phyloP scores from a whole-genome alignment of 2,113 vertebrate genomes.

The Petromus typicus region DNA sequence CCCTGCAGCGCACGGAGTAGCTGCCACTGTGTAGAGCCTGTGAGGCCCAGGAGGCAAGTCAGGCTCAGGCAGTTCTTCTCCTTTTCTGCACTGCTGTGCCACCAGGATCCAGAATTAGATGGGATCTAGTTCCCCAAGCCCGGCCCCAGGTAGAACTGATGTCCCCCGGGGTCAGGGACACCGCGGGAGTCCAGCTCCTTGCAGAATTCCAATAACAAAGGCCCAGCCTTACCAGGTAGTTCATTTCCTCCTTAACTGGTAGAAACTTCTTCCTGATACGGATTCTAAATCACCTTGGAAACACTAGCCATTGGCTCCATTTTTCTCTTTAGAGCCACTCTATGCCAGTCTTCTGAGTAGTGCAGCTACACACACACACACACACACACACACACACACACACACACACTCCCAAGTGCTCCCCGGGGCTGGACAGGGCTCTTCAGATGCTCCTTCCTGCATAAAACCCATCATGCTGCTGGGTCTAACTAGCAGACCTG shows the following conservation, averaged over 20 bases:
- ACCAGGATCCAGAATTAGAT: not conserved
- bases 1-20: not conserved
- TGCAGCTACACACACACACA: not conserved
- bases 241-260: not conserved
- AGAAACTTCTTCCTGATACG: not conserved
- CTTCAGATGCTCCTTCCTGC: not conserved
- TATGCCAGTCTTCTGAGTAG: not conserved
- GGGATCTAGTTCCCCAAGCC: not conserved
- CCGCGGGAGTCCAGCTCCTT: not conserved
- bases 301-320: not conserved
- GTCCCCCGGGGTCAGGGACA: too few species aligned
- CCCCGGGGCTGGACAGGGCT: not conserved
- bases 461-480: not conserved
- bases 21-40: constrained; percentile 6
- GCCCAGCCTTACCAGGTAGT: not conserved
- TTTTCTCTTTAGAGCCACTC: not conserved
- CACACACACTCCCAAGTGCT: not conserved
- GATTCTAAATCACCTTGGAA: constrained; percentile 6
- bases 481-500: not conserved
- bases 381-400: not conserved
- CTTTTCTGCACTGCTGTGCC: not conserved
- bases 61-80: not conserved
- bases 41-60: not conserved
- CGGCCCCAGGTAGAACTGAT: not conserved
- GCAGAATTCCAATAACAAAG: not conserved